These are phyloP conservation scores for Lagopus leucura DNA, from an alignment of 2,113 vertebrate genomes.

Conservation along the genomic window DNA sequence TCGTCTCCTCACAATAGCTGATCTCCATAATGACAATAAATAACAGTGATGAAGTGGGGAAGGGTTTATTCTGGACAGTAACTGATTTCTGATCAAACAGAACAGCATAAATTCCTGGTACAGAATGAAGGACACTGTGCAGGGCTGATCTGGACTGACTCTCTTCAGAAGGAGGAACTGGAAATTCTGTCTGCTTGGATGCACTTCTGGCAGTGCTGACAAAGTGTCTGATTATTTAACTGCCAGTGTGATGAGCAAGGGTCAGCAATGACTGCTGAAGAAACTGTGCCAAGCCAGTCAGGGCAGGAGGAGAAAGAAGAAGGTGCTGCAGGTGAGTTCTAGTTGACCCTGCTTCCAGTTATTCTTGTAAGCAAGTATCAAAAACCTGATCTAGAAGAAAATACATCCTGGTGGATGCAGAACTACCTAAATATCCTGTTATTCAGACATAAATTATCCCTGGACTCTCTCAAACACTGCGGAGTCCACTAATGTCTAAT, in stretches of 20 bases:
- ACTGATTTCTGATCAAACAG: background rate
- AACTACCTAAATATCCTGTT: background rate
- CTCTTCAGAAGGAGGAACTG: background rate
- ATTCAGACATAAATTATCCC: background rate
- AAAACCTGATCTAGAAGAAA: background rate
- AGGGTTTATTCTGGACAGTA: background rate
- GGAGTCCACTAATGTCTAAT: background rate
- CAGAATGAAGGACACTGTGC: background rate
- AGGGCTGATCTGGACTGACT: background rate
- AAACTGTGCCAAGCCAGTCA: background rate
- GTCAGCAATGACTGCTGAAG: background rate
- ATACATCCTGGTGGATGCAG: background rate
- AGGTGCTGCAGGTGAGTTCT: background rate
- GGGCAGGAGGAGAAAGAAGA: background rate
- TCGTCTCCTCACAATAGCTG: background rate
- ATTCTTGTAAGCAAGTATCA: background rate
- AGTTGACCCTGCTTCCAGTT: background rate
- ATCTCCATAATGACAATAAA: background rate
- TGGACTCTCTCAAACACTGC: background rate
- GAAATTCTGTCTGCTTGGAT: background rate
- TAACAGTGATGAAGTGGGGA: background rate
- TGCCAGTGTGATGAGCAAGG: background rate
- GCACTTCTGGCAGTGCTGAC: background rate
- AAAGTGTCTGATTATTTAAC: background rate
- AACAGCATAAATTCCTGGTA: background rate